Percentiles rank a stretch among this genome's conserved stretches.
Conservation (phyloP, 2,113 vertebrate species). For the Crotophaga sulcirostris region DNA sequence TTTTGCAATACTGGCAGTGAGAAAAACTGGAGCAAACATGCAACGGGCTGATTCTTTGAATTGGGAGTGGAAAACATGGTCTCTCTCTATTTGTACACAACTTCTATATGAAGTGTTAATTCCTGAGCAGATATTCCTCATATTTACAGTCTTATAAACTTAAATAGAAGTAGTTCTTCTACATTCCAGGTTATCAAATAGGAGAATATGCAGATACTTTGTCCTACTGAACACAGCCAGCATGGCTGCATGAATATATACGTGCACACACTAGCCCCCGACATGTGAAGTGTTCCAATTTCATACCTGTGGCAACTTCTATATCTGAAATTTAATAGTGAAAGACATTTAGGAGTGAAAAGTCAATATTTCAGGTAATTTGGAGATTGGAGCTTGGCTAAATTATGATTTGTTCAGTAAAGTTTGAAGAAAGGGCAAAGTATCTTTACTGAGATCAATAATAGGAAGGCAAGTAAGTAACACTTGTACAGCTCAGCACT, state of each 20-base stretch:
- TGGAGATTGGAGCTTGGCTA: neutral
- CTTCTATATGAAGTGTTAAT: neutral
- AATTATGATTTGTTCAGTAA: neutral
- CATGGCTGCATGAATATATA: neutral
- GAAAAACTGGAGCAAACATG: neutral
- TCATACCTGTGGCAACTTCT: neutral
- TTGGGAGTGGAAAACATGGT: neutral
- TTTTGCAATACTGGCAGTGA: neutral
- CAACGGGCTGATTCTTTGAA: neutral
- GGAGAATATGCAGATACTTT: neutral
- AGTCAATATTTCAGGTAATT: neutral
- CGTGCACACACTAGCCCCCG: fast-evolving
- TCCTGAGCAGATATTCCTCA: neutral
- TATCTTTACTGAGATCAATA: neutral
- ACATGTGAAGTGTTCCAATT: neutral
- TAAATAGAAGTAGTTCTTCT: neutral
- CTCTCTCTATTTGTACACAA: neutral
- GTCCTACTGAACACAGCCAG: neutral
- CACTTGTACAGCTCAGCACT: neutral
- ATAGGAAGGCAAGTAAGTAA: neutral
- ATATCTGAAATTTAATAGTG: neutral
- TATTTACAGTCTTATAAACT: neutral
- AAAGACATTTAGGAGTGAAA: neutral
- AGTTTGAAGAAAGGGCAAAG: neutral
- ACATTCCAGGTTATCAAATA: neutral